Evolutionary conservation across 2,797 vertebrate genomes (phyloP).

Genomic region (Xiphorhynchus erythropygius): DNA sequence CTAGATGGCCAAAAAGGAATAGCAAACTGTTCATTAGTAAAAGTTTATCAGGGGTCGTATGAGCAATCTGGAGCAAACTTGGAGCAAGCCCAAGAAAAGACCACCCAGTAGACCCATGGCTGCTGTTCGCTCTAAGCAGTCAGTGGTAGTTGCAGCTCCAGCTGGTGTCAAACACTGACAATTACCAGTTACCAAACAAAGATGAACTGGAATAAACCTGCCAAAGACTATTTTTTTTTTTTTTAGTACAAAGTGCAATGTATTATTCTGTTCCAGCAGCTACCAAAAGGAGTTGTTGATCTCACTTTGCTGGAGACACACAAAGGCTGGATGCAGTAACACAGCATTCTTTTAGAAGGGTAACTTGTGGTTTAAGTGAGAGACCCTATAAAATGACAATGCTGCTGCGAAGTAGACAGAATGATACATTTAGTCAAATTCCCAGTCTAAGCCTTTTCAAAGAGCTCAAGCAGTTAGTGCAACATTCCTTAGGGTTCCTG

Average conservation of each 20-base stretch:
- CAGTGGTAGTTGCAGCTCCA: slow-evolving; percentile 3
- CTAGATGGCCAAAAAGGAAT: slow-evolving; percentile 16
- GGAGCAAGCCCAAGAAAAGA: slow-evolving; percentile 15
- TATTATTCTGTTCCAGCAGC: slow-evolving; percentile 21
- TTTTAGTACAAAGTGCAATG: neutral
- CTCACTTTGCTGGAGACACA: slow-evolving; percentile 26
- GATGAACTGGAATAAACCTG: slow-evolving; percentile 29
- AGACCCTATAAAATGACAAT: slow-evolving; percentile 45
- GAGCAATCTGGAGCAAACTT: slow-evolving; percentile 17
- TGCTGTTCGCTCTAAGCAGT: slow-evolving; percentile 5
- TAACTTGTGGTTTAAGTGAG: neutral
- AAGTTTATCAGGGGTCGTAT: slow-evolving; percentile 45
- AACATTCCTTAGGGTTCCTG: slow-evolving; percentile 48
- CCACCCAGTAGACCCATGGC: slow-evolving; percentile 45
- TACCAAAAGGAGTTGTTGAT: slow-evolving; percentile 30
- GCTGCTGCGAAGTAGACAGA: slow-evolving; percentile 24
- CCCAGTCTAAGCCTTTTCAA: slow-evolving; percentile 52
- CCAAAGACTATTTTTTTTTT: neutral
- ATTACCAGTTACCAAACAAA: slow-evolving; percentile 45
- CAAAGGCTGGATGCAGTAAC: neutral
- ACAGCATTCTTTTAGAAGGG: neutral
- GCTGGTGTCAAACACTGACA: slow-evolving; percentile 54
- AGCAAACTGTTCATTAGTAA: slow-evolving; percentile 42
- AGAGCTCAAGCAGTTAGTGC: neutral
- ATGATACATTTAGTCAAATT: slow-evolving; percentile 39